Evolutionary conservation across 2,888 invertebrate genomes (phyloP).

Genomic region (Polymixis flavicincta): DNA sequence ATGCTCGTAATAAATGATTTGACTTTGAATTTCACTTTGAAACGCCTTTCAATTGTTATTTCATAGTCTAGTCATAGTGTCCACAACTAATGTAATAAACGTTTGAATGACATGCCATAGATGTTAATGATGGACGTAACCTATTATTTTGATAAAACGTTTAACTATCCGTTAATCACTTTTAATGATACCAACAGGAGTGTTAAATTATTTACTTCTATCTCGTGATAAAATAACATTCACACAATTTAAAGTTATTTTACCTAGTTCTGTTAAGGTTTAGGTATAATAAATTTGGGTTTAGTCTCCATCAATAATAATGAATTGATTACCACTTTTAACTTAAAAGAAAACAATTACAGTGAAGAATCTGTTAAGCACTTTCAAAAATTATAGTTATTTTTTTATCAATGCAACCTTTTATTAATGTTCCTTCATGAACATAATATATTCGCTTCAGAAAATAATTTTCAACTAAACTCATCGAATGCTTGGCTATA

Average conservation of each 20-base stretch:
- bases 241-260: background rate
- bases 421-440: too few relatives aligned
- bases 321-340: background rate
- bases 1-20: background rate
- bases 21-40: background rate
- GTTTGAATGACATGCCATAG: background rate
- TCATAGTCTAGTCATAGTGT: background rate
- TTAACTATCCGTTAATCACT: background rate
- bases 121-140: background rate
- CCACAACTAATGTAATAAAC: background rate
- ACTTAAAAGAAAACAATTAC: too few relatives aligned
- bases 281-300: background rate
- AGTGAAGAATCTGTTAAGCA: background rate
- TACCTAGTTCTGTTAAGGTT: background rate
- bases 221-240: background rate
- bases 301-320: background rate
- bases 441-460: background rate
- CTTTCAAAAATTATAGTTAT: background rate
- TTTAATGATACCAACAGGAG: background rate
- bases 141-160: constrained; percentile 6
- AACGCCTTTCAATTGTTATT: background rate
- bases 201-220: background rate
- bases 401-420: background rate
- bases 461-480: background rate
- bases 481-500: background rate